Base-by-base conservation (phyloP, 92 coral and sea anemone genomes). In the Parazoanthus atlanticus region DNA sequence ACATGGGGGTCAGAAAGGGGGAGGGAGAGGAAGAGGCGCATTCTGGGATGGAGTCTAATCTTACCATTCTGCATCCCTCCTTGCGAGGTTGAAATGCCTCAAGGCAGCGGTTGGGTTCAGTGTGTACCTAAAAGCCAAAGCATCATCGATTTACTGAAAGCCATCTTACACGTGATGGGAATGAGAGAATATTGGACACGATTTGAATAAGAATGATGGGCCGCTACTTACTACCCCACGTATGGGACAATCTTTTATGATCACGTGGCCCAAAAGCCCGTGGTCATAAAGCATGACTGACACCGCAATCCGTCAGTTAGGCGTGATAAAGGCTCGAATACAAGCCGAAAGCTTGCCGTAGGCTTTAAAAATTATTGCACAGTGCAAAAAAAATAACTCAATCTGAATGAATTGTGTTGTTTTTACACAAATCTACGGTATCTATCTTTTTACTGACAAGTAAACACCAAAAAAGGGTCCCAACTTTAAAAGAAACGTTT, bases 81-180 rank as follows among this genome's bases (percentile, higher is more conserved):
- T 93, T 61, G 97, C 85, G 11, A 97, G 91, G 82, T 97, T 97
- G 65, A 97, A 93, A 87, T 93, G 96, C 82, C 95, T 97, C 31
- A 97, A 88, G 15, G 99, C 98, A 80, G 93, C 97, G 8, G 98
- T 97, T 32, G 99, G 99, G 64, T 95, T 95, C 34, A 95, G 94
- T 72, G 98, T 97, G 86, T 89, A 97, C 99, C 99, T 97, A 52
- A 34, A 92, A 43, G 6, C 56, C n/a, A 85, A 38, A 19, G 32
- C 19, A 43, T 32, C 28, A 82, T 32, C 32, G 46, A 23, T 25
- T n/a, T 79, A 65, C 84, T 47, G 21, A 23, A 75, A 21, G 7
- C 41, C 23, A 19, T 79, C 34, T 28, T 0, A 36, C 78, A 73
- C 21, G 4, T 3, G 26, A 36, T 73, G 25, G 23, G 78, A 73